phyloP scores from a whole-genome alignment of 1,140 invertebrate species.

The Pemphigus obesinymphae region DNA sequence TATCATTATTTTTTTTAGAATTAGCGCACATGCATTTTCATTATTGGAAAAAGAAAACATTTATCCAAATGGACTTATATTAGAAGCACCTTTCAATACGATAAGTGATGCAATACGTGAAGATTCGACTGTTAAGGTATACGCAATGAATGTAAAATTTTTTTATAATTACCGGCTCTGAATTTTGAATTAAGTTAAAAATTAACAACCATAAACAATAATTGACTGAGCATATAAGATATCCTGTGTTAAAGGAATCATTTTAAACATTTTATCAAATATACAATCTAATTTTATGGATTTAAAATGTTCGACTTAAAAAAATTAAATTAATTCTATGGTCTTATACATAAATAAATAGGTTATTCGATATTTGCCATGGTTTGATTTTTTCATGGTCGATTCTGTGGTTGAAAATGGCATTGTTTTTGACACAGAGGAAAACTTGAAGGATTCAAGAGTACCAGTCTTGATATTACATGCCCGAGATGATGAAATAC shows the following conservation, averaged over 20 bases:
- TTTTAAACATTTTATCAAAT: no score
- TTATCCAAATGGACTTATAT: conserved; percentile 65
- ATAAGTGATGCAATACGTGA: conserved; percentile 71
- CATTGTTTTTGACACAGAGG: conserved; percentile 66
- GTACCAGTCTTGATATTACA: conserved; percentile 80
- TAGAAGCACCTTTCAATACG: conserved; percentile 87
- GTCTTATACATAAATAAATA: neutral
- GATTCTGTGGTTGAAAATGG: conserved; percentile 62
- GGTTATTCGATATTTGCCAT: neutral
- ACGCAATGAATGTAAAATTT: no score
- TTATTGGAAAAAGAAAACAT: conserved; percentile 56
- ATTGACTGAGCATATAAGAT: no score
- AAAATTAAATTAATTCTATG: neutral
- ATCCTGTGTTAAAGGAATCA: no score
- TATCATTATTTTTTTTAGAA: conserved; percentile 51
- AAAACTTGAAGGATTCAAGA: conserved; percentile 62
- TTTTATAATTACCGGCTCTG: no score
- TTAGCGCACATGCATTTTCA: conserved; percentile 60
- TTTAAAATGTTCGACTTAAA: neutral
- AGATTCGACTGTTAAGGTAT: conserved; percentile 70
- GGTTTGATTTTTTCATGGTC: conserved; percentile 67
- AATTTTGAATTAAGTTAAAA: no score
- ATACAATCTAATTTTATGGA: neutral
- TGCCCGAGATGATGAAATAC: conserved; percentile 78
- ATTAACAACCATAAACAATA: no score